Conservation (phyloP, 2,113 vertebrate species). For the Bubo bubo region DNA sequence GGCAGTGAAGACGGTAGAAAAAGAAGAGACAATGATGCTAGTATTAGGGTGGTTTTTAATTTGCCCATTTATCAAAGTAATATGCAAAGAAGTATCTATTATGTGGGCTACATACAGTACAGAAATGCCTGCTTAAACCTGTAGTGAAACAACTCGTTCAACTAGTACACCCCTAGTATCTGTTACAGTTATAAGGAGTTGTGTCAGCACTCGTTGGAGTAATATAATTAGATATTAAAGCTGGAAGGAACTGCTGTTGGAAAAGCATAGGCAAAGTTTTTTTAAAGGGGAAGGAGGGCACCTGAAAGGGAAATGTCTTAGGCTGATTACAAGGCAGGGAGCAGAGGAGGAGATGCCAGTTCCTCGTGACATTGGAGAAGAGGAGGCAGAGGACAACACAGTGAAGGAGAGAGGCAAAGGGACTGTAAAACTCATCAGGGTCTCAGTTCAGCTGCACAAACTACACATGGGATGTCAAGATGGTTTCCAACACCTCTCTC, state of each 20-base stretch:
- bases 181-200: neutral
- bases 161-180: neutral
- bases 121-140: neutral
- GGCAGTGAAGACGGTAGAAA: neutral
- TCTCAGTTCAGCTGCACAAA: neutral
- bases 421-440: neutral
- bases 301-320: neutral
- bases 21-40: neutral
- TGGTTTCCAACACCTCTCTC: neutral
- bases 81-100: neutral
- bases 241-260: accelerated
- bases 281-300: neutral
- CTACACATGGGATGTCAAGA: too few species aligned
- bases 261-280: neutral
- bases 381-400: accelerated
- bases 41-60: neutral
- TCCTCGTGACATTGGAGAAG: accelerated
- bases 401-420: neutral
- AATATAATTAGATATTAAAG: neutral
- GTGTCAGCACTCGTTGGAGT: neutral
- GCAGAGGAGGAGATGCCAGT: neutral
- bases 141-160: neutral
- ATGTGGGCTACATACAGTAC: neutral
- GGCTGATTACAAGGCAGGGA: neutral
- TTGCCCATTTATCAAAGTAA: neutral